Percentiles rank a stretch among this genome's conserved stretches.
Evolutionary conservation across 2,113 vertebrate species (phyloP).

Genomic region (Romanogobio albipinnatus): DNA sequence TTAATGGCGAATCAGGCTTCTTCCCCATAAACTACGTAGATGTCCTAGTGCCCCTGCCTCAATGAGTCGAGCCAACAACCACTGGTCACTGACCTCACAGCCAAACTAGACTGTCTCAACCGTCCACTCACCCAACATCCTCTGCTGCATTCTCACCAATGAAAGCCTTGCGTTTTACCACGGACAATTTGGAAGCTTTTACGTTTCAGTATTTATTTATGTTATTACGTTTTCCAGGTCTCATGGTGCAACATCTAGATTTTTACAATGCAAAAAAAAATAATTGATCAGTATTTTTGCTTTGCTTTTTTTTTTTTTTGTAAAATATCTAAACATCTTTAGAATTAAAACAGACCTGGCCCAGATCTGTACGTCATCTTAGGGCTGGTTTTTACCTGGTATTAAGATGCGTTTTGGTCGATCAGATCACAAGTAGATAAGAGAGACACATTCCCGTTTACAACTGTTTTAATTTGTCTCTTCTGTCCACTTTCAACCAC

Average conservation of each 20-base stretch:
- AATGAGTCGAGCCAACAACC: conserved; percentile 69
- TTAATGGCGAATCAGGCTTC: conserved; percentile 88
- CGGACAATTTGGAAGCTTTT: conserved; percentile 75
- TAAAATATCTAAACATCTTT: conserved; percentile 10
- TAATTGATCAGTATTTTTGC: not conserved
- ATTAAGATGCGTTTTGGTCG: no score
- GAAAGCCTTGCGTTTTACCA: conserved; percentile 77
- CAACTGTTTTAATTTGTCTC: no score
- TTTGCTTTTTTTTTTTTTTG: not conserved
- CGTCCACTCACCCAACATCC: conserved; percentile 62
- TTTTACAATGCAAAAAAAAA: not conserved
- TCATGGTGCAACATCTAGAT: not conserved
- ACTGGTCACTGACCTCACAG: not conserved
- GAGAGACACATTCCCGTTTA: no score
- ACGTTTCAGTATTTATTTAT: conserved; percentile 83
- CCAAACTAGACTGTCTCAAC: not conserved
- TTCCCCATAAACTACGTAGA: conserved; percentile 95
- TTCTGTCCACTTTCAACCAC: no score
- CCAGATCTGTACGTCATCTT: no score
- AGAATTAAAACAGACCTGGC: not conserved
- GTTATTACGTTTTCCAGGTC: conserved; percentile 65
- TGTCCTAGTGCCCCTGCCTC: conserved; percentile 89
- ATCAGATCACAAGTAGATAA: no score
- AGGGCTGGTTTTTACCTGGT: no score
- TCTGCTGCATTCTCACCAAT: conserved; percentile 74